Evolutionary conservation across 1,140 invertebrate species (phyloP).

Genomic region (Episyrphus balteatus): DNA sequence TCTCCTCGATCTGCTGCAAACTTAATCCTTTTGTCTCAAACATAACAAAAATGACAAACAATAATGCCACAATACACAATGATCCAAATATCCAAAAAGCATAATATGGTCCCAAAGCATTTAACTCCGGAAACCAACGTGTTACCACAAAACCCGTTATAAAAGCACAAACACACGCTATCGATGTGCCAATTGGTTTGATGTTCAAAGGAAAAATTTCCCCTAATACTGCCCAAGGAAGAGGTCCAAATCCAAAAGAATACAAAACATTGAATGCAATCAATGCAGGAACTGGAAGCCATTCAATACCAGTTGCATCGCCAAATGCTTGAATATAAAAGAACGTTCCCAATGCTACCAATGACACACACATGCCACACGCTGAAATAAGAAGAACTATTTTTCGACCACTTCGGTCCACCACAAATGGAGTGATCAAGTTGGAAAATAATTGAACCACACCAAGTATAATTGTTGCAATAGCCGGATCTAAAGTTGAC

Average conservation of each 20-base stretch:
- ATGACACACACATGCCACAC: conserved; percentile 47
- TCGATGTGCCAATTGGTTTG: conserved; percentile 60
- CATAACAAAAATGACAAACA: conserved; percentile 51
- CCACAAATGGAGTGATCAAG: conserved; percentile 54
- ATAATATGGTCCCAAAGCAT: conserved; percentile 50
- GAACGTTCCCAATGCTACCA: conserved; percentile 49
- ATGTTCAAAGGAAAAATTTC: conserved; percentile 71
- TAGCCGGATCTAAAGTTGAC: conserved; percentile 43
- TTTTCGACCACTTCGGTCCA: conserved; percentile 64
- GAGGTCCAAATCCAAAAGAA: conserved; percentile 59
- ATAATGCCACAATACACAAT: conserved; percentile 52
- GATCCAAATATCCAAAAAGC: conserved; percentile 71
- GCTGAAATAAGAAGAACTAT: conserved; percentile 59
- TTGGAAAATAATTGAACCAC: conserved; percentile 54
- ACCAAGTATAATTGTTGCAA: conserved; percentile 68
- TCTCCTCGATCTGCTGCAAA: conserved; percentile 62
- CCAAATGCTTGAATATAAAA: conserved; percentile 42
- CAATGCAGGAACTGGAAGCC: conserved; percentile 54
- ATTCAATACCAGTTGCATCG: conserved; percentile 41
- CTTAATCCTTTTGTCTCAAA: conserved; percentile 76
- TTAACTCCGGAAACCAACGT: conserved; percentile 55
- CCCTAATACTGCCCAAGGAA: conserved; percentile 76
- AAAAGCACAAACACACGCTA: conserved; percentile 70
- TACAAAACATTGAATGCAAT: conserved; percentile 57
- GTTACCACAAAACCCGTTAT: conserved; percentile 67